phyloP scores from a whole-genome alignment of 1,140 invertebrate genomes.

The Oedothorax gibbosus region DNA sequence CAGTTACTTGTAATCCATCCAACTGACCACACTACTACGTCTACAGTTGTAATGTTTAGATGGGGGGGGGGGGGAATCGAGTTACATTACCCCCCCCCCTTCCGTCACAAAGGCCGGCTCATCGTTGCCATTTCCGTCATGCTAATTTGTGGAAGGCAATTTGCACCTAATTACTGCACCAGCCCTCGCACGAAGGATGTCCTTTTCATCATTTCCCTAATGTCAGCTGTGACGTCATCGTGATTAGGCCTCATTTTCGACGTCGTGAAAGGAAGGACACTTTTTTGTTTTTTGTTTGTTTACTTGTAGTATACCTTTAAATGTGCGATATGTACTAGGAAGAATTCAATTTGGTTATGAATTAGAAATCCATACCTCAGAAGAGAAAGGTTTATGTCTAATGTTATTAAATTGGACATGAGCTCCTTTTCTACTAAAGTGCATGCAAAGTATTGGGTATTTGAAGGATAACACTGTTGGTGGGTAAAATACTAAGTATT shows the following conservation, averaged over 20 bases:
- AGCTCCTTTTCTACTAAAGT: too few species aligned
- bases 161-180: constrained; percentile 58
- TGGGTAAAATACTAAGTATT: too few species aligned
- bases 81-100: not conserved
- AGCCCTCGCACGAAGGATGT: constrained; percentile 26
- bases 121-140: constrained; percentile 55
- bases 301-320: not conserved
- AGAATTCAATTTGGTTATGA: too few species aligned
- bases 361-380: too few species aligned
- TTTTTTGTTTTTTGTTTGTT: not conserved
- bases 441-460: too few species aligned
- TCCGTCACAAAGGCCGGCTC: constrained; percentile 43
- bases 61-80: constrained; percentile 14
- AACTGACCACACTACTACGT: too few species aligned
- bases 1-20: too few species aligned
- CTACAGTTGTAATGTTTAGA: not conserved
- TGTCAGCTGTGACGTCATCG: constrained; percentile 35
- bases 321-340: too few species aligned
- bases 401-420: too few species aligned
- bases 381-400: too few species aligned
- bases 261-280: not conserved
- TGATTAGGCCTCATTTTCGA: constrained; percentile 1
- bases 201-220: constrained; percentile 1
- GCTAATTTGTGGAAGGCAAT: constrained; percentile 60
- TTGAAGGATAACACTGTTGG: too few species aligned